These are phyloP conservation scores for Calcarius ornatus DNA, from an alignment of 2,113 vertebrate genomes.

Conservation along the genomic window DNA sequence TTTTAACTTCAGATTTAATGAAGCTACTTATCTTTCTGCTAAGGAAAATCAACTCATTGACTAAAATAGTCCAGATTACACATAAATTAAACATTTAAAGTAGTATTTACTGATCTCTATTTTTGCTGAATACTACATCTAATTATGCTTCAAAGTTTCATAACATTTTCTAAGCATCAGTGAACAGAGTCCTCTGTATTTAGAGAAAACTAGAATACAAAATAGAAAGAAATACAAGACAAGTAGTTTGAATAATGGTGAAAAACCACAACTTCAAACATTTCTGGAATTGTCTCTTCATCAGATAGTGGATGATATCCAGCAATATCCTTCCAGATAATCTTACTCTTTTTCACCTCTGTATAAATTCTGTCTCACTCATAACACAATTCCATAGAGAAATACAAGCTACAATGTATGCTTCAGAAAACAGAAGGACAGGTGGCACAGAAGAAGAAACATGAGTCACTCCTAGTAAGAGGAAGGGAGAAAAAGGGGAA, in stretches of 20 bases:
- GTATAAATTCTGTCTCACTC: not conserved
- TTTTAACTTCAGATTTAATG: not conserved
- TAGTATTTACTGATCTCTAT: not conserved
- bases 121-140: not conserved
- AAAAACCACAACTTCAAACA: not conserved
- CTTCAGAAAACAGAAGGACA: not conserved
- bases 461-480: not conserved
- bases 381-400: not conserved
- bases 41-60: not conserved
- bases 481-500: not conserved
- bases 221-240: not conserved
- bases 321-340: not conserved
- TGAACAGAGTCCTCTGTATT: not conserved
- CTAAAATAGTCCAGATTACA: not conserved
- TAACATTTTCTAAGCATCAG: not conserved
- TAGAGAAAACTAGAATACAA: not conserved
- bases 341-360: not conserved
- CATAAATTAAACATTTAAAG: not conserved
- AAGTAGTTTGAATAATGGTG: not conserved
- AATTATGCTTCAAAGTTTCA: not conserved
- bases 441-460: not conserved
- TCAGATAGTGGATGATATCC: not conserved
- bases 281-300: not conserved
- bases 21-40: not conserved
- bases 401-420: not conserved